Base-by-base conservation (phyloP, 1,140 invertebrate species). In the Lasaia peninsularis region DNA sequence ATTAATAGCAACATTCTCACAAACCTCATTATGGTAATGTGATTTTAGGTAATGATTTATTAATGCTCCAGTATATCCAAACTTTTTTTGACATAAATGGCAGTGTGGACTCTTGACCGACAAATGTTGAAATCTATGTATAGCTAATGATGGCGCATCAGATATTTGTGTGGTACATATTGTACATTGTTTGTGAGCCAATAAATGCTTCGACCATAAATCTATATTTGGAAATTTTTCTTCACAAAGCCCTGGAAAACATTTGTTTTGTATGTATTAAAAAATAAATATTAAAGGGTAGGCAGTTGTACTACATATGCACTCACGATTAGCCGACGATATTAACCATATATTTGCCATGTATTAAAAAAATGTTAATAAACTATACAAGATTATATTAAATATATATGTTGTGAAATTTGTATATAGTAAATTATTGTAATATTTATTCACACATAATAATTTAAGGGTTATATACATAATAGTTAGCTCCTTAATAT, bases 81-180 rank as follows among this genome's bases (percentile, higher is more conserved):
- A 79, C 11, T 35, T 50, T 63, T 71, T 77, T 5, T 37, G 16
- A 59, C 84, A 87, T 32, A 87, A 61, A 21, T 82, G 78, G 56
- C 84, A 87, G 2, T 14, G 50, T 28, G 50, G 53, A 37, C 70
- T 44, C 3, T 52, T 63, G 2, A 16, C 11, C 0, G 67, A 65
- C 12, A 83, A 35, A 60, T 86, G 83, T n/a, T 53, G 34, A 2
- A 79, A n/a, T 60, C 84, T 68, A 50, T 87, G 84, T 1, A 67
- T 55, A 1, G 81, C 55, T 7, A 81, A 21, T 20, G 71, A 53
- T 6, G 76, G 70, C 67, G 74, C 71, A 16, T 71, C 67, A 21
- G 21, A 53, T 12, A 76, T 72, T 2, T 12, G 51, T 52, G 74
- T 52, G 5, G 18, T 5, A 52, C 81, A 85, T 35, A 71, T 24